These are phyloP conservation scores for Leptopilina boulardi DNA, from an alignment of 1,140 invertebrate genomes.

Conservation along the genomic window DNA sequence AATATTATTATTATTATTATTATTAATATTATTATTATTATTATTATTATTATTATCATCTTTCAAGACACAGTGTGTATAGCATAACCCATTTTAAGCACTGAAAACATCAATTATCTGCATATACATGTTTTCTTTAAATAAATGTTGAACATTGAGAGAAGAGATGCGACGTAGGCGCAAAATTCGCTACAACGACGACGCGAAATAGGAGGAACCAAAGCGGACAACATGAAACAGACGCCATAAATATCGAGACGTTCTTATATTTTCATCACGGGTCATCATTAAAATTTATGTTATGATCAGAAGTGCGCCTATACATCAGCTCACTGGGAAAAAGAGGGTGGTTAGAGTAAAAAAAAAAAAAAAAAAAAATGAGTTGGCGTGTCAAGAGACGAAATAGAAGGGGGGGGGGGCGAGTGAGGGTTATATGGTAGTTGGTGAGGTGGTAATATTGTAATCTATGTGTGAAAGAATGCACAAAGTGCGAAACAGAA, in stretches of 20 bases:
- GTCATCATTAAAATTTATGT: constrained; percentile 77
- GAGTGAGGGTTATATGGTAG: not conserved
- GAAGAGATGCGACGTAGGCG: constrained; percentile 17
- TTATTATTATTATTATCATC: not conserved
- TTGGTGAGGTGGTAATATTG: constrained; percentile 70
- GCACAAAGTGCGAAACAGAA: constrained; percentile 65
- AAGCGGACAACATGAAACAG: constrained; percentile 49
- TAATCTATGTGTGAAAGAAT: constrained; percentile 76
- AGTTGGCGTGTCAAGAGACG: not conserved
- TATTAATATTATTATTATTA: not conserved
- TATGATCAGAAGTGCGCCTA: constrained; percentile 73
- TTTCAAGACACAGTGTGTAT: not conserved
- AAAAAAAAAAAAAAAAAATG: constrained; percentile 30
- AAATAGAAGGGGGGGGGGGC: not conserved
- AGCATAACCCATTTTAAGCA: not conserved
- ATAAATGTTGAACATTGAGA: constrained; percentile 16
- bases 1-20: too few relatives aligned
- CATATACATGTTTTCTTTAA: constrained; percentile 11
- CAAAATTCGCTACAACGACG: constrained; percentile 27
- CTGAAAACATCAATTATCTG: constrained; percentile 25
- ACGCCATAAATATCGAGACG: constrained; percentile 72
- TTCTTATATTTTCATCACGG: constrained; percentile 77
- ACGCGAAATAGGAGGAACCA: constrained; percentile 34
- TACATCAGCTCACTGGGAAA: constrained; percentile 63
- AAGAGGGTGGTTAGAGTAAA: constrained; percentile 20